A percentile compares a stretch with the other conserved stretches of the same genome.
Conservation (phyloP, 2,888 invertebrate genomes). For the Marronus borbonicus region DNA sequence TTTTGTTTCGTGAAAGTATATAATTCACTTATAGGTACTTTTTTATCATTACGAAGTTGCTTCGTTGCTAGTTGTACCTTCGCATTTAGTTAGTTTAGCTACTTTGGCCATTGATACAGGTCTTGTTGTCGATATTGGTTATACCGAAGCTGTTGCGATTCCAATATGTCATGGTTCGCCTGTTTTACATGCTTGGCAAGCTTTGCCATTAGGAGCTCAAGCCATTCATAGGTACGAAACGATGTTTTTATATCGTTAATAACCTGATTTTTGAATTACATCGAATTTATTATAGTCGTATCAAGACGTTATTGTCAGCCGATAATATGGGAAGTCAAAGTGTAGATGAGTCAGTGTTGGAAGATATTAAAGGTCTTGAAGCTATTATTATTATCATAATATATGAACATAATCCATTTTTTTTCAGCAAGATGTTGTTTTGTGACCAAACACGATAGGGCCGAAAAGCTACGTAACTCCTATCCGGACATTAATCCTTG, state of each 20-base stretch:
- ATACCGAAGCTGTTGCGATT: conserved; percentile 84
- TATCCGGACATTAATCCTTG: conserved; percentile 71
- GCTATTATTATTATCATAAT: too few species aligned
- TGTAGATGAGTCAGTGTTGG: conserved; percentile 75
- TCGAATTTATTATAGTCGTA: conserved; percentile 59
- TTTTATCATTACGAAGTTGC: conserved; percentile 93
- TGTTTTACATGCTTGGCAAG: conserved; percentile 87
- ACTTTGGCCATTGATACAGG: conserved; percentile 88
- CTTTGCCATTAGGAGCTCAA: conserved; percentile 84
- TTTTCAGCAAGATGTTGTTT: conserved; percentile 87
- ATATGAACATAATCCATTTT: neutral
- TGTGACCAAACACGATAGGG: conserved; percentile 83
- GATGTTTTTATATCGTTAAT: neutral
- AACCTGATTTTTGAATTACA: conserved; percentile 31
- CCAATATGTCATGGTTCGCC: conserved; percentile 92
- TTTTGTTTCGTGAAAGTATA: neutral
- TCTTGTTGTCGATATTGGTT: conserved; percentile 91
- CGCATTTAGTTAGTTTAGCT: conserved; percentile 87
- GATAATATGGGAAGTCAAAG: conserved; percentile 70
- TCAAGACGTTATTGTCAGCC: conserved; percentile 68
- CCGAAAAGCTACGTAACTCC: conserved; percentile 72
- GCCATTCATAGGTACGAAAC: conserved; percentile 76
- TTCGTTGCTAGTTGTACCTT: conserved; percentile 78
- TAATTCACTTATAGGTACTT: conserved; percentile 68
- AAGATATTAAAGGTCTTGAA: conserved; percentile 79